Base-by-base conservation (phyloP, 2,888 invertebrate genomes). In the Suillia variegata region DNA sequence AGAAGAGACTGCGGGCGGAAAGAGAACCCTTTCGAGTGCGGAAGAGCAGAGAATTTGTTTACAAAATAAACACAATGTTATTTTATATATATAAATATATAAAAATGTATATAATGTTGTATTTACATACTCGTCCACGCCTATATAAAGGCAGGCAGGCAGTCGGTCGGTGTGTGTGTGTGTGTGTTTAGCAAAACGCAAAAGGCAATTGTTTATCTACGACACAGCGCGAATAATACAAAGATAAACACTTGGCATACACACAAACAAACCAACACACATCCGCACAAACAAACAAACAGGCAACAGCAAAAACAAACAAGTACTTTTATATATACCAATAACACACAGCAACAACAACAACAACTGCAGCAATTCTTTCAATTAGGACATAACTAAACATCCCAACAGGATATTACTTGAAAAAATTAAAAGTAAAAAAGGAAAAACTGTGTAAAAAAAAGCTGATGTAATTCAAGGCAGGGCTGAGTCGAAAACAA, bases 131-230 rank as follows among this genome's bases (percentile, higher is more conserved):
- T n/a, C n/a, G n/a, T n/a, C n/a, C n/a, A n/a, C n/a, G n/a, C n/a
- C n/a, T n/a, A n/a, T n/a, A n/a, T n/a, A n/a, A n/a, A n/a, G n/a
- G n/a, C n/a, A n/a, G n/a, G n/a, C n/a, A n/a, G n/a, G n/a, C n/a
- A n/a, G n/a, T n/a, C n/a, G n/a, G 45, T 21, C n/a, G 8, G 10
- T 50, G 33, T 53, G 50, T 47, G 45, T 56, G 26, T 26, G 31
- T 45, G 60, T 64, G 50, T 67, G 70, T 73, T 71, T 68, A 71
- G 58, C 71, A 74, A 74, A 73, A 75, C 70, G 68, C 74, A 67
- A 75, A 71, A 75, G 71, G 75, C 73, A 75, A 72, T 75, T 72
- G 75, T 72, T 72, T 72, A 75, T 75, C 72, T 72, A 73, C 62
- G 68, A 71, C 33, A 52, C 49, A 33, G 22, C 38, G 49, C 61